Base-by-base conservation (phyloP, 2,797 vertebrate genomes). In the Channallabes apus region DNA sequence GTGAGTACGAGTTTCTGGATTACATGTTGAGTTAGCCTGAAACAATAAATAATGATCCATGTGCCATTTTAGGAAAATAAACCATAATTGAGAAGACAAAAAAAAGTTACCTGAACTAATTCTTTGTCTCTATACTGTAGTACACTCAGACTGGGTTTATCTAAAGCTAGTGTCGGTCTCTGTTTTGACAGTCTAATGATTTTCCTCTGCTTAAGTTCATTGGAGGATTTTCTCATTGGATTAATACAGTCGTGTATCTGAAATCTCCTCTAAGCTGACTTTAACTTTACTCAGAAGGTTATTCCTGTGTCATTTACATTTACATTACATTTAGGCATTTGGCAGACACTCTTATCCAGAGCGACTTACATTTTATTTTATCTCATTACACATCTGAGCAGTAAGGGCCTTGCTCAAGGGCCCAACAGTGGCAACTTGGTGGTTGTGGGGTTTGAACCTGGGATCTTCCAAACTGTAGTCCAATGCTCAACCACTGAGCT, bases 221-320 rank as follows among this genome's bases (percentile, higher is more conserved):
- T 65, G 79, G 82, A 85, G 86, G 86, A 87, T 87, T 87, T 89
- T 89, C 85, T 86, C 65, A 72, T 87, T 86, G 83, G 88, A 85
- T 87, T 89, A 87, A 89, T 87, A 88, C 85, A 87, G 84, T 84
- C 65, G 67, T 62, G 82, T 90, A 85, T 84, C 88, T 86, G 86
- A 88, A 86, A 89, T 87, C 83, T 88, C n/a, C n/a, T n/a, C n/a
- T n/a, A 82, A 77, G 83, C 84, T 82, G 83, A 87, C 86, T 88
- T 89, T 71, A 76, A 68, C 75, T 84, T 84, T 68, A 86, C 75
- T 14, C 11, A 82, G 73, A 78, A 68, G 84, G 72, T 87, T 59
- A 20, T 77, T 78, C 8, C 46, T 2, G 2, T 68, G n/a, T n/a
- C n/a, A n/a, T n/a, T n/a, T n/a, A n/a, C n/a, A n/a, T n/a, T n/a